Conservation (phyloP, 2,113 vertebrate genomes). For the Prochilodus magdalenae region DNA sequence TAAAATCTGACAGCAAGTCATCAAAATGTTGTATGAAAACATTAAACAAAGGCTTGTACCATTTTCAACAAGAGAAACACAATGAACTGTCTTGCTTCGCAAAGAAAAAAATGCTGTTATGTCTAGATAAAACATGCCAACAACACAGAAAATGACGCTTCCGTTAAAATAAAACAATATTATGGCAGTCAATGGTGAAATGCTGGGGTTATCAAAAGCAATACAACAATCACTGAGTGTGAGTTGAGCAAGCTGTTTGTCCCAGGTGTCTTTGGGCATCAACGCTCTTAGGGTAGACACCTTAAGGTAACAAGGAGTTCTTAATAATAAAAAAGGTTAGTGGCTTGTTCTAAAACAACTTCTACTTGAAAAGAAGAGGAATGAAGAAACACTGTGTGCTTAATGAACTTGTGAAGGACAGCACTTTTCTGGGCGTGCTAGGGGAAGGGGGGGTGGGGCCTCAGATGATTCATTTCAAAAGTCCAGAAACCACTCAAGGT, state of each 20-base stretch:
- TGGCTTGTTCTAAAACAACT: constrained; percentile 8
- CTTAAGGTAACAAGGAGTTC: constrained; percentile 21
- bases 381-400: neutral
- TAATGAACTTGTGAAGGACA: constrained; percentile 3
- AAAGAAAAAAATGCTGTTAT: neutral
- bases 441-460: neutral
- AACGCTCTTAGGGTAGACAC: neutral
- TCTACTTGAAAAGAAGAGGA: constrained; percentile 15
- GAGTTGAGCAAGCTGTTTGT: neutral
- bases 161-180: neutral
- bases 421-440: too few species aligned
- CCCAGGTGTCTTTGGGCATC: constrained; percentile 3
- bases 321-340: neutral
- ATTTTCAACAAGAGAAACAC: neutral
- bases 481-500: constrained; percentile 20
- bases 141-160: neutral
- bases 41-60: neutral
- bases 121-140: neutral
- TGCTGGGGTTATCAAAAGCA: constrained; percentile 17
- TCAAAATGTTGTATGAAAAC: neutral
- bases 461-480: constrained; percentile 11
- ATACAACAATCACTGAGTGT: neutral
- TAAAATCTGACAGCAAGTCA: neutral
- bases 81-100: neutral
- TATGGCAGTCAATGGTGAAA: constrained; percentile 27